Evolutionary conservation across 2,113 vertebrate species (phyloP), one percentile per base, ranked within the genome.

Genomic region (Ginglymostoma cirratum): DNA sequence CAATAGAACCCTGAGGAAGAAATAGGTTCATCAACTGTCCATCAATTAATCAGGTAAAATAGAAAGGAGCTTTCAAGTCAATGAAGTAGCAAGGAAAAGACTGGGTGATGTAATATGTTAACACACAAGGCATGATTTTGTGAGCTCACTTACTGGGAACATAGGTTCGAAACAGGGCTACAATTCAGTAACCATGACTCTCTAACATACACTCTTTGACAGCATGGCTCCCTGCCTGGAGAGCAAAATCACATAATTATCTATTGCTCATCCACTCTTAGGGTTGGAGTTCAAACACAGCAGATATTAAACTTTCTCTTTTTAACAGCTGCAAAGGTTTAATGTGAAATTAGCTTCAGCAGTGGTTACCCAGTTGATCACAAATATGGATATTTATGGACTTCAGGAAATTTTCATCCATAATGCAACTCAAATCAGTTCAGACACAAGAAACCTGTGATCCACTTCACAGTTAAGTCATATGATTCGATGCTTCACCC

Each of bases 1-100:
- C 89, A 93, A 38, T 93, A 93, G 55, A 93, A 93, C 7, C 89
- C 89, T 93, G n/a, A 93, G 89, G 61, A 67, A 66, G 34, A 66
- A 93, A 93, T 66, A 55, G 61, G 15, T 19, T 66, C 8, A 61
- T 93, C 55, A 67, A 21, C 89, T n/a, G 65, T 4, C 2, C 21
- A 23, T 67, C 61, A 21, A 42, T 66, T 30, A 52, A 61, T 90
- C 21, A 92, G n/a, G 65, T 38, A 83, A 42, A 42, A 42, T 83
- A 42, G n/a, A 42, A 83, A 83, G n/a, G 38, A 83, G n/a, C 15
- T 83, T 17, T 83, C 19, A 38, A 83, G 15, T 42, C n/a, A 83
- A 66, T 5, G n/a, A 66, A 65, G 34, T 66, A 66, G 15, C 34
- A n/a, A 66, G 55, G 89, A 92, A 21, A 38, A 1, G 12, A 65